Percentiles rank a stretch among this genome's conserved stretches.
Evolutionary conservation across 2,113 vertebrate genomes (phyloP).

Genomic region (Meriones unguiculatus): DNA sequence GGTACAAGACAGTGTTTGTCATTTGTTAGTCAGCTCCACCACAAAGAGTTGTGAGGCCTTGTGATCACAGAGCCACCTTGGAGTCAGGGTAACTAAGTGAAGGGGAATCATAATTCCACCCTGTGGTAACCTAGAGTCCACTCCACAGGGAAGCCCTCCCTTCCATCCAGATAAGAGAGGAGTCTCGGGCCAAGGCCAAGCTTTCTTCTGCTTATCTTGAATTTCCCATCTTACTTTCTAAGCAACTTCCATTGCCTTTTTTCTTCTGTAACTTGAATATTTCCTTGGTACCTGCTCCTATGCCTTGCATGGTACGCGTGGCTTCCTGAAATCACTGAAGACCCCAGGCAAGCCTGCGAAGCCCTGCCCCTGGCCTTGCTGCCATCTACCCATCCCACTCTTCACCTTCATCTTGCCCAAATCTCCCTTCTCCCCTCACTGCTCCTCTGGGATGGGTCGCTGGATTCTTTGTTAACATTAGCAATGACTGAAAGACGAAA

Average conservation of each 20-base stretch:
- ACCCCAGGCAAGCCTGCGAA: accelerated
- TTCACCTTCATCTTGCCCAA: neutral
- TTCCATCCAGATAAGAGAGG: neutral
- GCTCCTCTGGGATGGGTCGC: neutral
- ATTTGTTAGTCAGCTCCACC: conserved; percentile 41
- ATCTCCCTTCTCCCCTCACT: neutral
- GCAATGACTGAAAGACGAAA: neutral
- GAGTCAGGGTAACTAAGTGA: neutral
- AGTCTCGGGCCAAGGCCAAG: neutral
- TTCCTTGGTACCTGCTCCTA: neutral
- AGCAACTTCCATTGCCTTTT: neutral
- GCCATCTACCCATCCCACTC: neutral
- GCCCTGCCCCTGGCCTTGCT: neutral
- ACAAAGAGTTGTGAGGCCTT: neutral
- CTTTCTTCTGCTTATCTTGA: accelerated
- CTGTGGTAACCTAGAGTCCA: neutral
- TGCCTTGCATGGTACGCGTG: neutral
- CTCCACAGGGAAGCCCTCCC: accelerated
- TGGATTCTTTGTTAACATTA: neutral
- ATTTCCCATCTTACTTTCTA: neutral
- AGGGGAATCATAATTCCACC: neutral
- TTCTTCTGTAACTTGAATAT: neutral
- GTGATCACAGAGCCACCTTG: neutral
- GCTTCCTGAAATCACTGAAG: neutral
- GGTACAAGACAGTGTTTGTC: neutral